A percentile compares a stretch with the other conserved stretches of the same genome.
These are phyloP conservation scores for Stenodera caucasica DNA, from an alignment of 2,888 invertebrate genomes.

Conservation along the genomic window DNA sequence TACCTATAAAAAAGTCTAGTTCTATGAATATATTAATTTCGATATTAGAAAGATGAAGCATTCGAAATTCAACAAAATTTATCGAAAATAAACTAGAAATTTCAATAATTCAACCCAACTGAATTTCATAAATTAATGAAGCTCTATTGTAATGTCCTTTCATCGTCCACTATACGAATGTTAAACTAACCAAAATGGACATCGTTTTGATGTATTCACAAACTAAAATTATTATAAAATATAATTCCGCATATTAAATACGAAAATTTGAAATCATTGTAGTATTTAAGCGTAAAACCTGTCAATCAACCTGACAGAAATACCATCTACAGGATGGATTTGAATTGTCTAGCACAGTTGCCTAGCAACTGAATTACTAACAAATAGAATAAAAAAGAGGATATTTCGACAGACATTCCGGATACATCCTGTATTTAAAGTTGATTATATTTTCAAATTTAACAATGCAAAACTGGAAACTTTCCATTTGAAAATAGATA, in stretches of 20 bases:
- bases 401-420: too few species aligned
- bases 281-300: constrained; percentile 9
- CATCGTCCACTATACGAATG: neutral
- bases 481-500: too few species aligned
- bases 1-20: too few species aligned
- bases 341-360: too few species aligned
- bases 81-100: neutral
- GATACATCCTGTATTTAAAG: too few species aligned
- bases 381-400: too few species aligned
- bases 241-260: constrained; percentile 6
- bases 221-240: constrained; percentile 18
- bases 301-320: constrained; percentile 10
- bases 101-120: constrained; percentile 2
- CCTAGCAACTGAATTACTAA: too few species aligned
- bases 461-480: too few species aligned
- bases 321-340: too few species aligned
- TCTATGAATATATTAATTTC: too few species aligned
- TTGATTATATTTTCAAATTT: neutral
- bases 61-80: neutral
- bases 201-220: constrained; percentile 1
- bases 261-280: constrained; percentile 12
- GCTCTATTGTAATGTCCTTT: constrained; percentile 6
- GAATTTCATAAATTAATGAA: constrained; percentile 12
- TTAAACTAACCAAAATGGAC: constrained; percentile 9
- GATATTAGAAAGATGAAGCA: too few species aligned